Evolutionary conservation across 2,113 vertebrate genomes (phyloP).

Genomic region (Dendropsophus ebraccatus): DNA sequence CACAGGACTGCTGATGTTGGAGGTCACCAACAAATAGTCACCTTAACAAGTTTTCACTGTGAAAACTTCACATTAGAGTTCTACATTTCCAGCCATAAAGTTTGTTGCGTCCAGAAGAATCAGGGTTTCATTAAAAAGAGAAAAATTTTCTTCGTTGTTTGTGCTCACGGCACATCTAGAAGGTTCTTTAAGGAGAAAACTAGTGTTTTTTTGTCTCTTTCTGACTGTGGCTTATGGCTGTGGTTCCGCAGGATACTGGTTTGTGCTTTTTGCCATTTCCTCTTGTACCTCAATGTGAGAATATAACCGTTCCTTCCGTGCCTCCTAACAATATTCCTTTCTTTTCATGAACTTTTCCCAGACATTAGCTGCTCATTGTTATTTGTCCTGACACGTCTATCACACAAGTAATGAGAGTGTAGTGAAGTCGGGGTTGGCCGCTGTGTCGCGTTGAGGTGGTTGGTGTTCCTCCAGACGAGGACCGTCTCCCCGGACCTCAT

Average conservation of each 20-base stretch:
- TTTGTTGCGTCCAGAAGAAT: neutral
- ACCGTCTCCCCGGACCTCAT: too few relatives aligned
- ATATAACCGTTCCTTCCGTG: neutral
- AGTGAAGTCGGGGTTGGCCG: too few relatives aligned
- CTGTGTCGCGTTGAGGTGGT: neutral
- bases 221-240: neutral
- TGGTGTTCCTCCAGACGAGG: neutral
- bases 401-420: neutral
- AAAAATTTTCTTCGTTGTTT: neutral
- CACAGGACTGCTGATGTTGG: slow-evolving; percentile 70
- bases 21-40: slow-evolving; percentile 54
- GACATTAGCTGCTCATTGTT: neutral
- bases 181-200: neutral
- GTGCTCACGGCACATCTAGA: neutral
- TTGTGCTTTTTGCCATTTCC: neutral
- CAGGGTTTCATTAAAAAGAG: neutral
- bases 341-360: neutral
- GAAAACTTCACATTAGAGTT: neutral
- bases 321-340: neutral
- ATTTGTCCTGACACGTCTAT: neutral
- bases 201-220: neutral
- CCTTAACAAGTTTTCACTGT: neutral
- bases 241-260: neutral
- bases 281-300: neutral
- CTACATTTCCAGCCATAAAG: neutral